Base-by-base conservation (phyloP, 2,888 invertebrate species). In the Agrotis exclamationis region DNA sequence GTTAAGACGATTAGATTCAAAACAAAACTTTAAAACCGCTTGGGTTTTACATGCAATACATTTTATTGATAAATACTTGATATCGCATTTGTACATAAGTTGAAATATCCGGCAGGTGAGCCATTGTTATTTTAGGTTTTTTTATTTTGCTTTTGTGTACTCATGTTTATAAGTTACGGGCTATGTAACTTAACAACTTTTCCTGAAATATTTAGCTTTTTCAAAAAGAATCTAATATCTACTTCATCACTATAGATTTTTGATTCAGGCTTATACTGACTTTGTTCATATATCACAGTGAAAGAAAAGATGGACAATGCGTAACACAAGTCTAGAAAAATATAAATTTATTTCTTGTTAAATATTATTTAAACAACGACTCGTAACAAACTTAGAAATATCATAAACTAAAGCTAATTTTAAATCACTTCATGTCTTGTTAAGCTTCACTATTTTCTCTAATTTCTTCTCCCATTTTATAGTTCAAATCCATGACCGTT, bases 401-500 rank as follows among this genome's bases (percentile, higher is more conserved):
- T 68, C 45, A 59, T 60, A 56, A 60, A 45, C 45, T 20, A 33
- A 66, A 63, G 7, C 39, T 39, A 39, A 11, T 39, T 51, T 48
- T 24, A 22, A 50, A 13, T 28, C 45, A 57, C 51, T 47, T 28
- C 14, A 53, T 33, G 53, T 6, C 13, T 24, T 50, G 6, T 87
- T 84, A 94, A 59, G 89, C 94, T 16, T 94, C 93, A 84, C 92
- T 94, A 66, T 94, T 93, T 22, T 86, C 84, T 66, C 66, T 85
- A 33, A 68, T 83, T 4, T 76, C 77, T 5, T 70, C 69, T 51
- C 82, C 88, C 20, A 90, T 84, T 68, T 89, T 92, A 76, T 93
- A 95, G 56, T 93, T 88, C 65, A 95, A 88, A 77, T 95, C 95
- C 85, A 94, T 88, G 0, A 91, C 89, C 48, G 86, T 90, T 76